Evolutionary conservation across 1,140 invertebrate species (phyloP), one percentile per base, ranked within the genome.

Genomic region (Uloborus diversus): DNA sequence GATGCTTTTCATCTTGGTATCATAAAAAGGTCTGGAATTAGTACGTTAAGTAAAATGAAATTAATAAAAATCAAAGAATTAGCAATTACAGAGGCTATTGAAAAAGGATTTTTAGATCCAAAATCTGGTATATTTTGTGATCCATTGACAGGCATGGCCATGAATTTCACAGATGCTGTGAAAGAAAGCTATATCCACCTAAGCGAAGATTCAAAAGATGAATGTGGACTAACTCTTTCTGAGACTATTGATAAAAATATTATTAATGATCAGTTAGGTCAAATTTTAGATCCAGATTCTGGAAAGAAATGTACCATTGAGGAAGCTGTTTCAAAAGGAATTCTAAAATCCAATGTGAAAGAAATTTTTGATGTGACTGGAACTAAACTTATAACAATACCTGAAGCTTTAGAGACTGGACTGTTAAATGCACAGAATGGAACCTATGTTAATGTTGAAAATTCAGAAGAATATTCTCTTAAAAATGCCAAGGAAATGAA

Each of bases 221-320:
- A 66, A 62, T 27, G 51, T 65, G 87, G 86, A 73, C 82, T 96
- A 82, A 91, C 92, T 82, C 88, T 98, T 35, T 91, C 92, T 37
- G 94, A 96, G 88, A 92, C 92, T 23, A 91, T 96, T 79, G 90
- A 89, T 81, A 92, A 94, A 86, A 93, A 93, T 68, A 88, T 96
- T 79, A 90, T 97, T 61, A 93, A 95, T 84, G 88, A 89, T 17
- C 90, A 90, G 62, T 91, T 84, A 84, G 94, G 94, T 85, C 92
- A 92, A 88, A 91, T 96, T 85, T 86, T 92, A 79, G 94, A 97
- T 88, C 89, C 93, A 71, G 92, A 94, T 86, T 92, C 93, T 51
- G 94, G 94, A 42, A 91, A 95, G 84, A 91, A 90, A 85, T 93
- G 93, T 85, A 89, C 91, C 81, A 87, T 96, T 82, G 91, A 94